Base-by-base conservation (phyloP, 2,888 invertebrate genomes). In the Lagria hirta region DNA sequence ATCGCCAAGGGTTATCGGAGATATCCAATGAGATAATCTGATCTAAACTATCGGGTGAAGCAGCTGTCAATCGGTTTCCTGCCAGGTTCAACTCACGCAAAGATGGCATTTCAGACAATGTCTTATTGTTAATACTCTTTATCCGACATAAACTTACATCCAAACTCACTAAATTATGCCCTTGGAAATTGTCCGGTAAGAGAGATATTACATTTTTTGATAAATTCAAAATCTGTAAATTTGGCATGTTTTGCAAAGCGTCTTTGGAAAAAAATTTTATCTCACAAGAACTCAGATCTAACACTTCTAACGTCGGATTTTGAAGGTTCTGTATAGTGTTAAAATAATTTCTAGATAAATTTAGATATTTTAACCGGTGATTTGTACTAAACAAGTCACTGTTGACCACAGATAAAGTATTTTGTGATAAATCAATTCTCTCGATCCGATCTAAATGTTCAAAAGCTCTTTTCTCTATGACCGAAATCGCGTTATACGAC, bases 1-100 rank as follows among this genome's bases (percentile, higher is more conserved):
- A 88, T 45, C 82, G 75, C 88, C 88, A 88, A 52, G 84, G 83
- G 66, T 88, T 88, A 58, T 87, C 85, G 8, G 76, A 75, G 27
- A 88, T 62, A 60, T 78, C 75, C n/a, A 88, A 65, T 36, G 73
- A 73, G 45, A 75, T 77, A 5, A 73, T 70, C 65, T 83, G 84
- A 1, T 75, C 73, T 58, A 88, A 86, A 59, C 76, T 78, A 1
- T 73, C 70, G 4, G 74, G 73, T 20, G 72, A 74, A 68, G 85
- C 78, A 32, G 76, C 78, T 0, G 82, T 84, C 52, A 88, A 75
- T 43, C 84, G 77, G 63, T 88, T 88, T 18, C 84, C 86, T 45
- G 81, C 77, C n/a, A 88, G 72, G 51, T 80, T 78, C 8, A 88
- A 60, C 14, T 72, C 74, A 7, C 75, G 74, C 36, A 88, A 66